Percentiles rank a stretch among this genome's conserved stretches.
These are phyloP conservation scores for Melopsittacus undulatus DNA, from an alignment of 2,797 vertebrate genomes.

Conservation along the genomic window DNA sequence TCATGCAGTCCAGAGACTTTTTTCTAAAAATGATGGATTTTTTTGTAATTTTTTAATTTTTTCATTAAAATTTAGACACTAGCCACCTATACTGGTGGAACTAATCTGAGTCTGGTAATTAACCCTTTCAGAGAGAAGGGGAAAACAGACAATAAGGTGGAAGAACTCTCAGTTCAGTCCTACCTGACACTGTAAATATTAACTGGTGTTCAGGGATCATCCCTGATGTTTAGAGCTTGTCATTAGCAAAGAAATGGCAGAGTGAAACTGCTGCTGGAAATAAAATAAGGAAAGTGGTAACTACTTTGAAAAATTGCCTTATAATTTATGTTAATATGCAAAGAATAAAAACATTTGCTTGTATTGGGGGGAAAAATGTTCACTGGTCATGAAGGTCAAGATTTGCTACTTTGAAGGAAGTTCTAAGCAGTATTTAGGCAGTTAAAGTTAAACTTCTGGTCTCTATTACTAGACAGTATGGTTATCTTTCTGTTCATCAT, in stretches of 20 bases:
- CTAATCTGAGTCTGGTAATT: not conserved
- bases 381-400: not conserved
- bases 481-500: not conserved
- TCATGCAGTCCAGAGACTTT: not conserved
- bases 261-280: not conserved
- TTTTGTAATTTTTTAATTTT: no score
- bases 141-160: not conserved
- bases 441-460: not conserved
- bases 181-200: not conserved
- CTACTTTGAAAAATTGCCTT: not conserved
- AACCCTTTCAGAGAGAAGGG: not conserved
- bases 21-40: not conserved
- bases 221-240: not conserved
- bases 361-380: not conserved
- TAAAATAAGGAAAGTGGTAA: not conserved
- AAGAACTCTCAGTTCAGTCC: not conserved
- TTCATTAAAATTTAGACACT: not conserved
- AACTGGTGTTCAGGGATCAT: not conserved
- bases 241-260: not conserved
- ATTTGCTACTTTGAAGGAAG: not conserved
- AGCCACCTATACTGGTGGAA: not conserved
- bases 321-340: not conserved
- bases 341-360: not conserved
- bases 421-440: not conserved
- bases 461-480: not conserved